Percentiles rank a stretch among this genome's conserved stretches.
phyloP scores from a whole-genome alignment of 2,113 vertebrate genomes.

The Neoarius graeffei region DNA sequence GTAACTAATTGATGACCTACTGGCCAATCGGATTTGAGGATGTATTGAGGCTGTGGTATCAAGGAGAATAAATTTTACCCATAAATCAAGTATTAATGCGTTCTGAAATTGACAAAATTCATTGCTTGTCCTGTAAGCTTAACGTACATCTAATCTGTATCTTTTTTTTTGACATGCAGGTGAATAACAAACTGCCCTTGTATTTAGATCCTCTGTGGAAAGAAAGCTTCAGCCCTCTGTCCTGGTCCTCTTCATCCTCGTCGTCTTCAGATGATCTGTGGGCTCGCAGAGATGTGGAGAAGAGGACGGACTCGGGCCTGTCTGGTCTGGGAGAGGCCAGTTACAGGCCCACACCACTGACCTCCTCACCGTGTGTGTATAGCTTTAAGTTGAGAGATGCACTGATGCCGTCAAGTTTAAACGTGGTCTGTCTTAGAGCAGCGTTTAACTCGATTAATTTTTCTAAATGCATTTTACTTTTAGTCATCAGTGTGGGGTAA shows the following conservation, averaged over 20 bases:
- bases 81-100: not conserved
- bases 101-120: not conserved
- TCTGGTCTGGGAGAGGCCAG: slow-evolving; percentile 76
- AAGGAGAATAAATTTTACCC: too few species aligned
- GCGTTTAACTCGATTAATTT: too few species aligned
- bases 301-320: slow-evolving; percentile 74
- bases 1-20: not conserved
- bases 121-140: not conserved
- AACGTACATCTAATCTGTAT: not conserved
- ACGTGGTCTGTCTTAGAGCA: not conserved
- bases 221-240: slow-evolving; percentile 74
- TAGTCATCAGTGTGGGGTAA: too few species aligned
- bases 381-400: not conserved
- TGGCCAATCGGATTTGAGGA: not conserved
- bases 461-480: too few species aligned
- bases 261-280: slow-evolving; percentile 72
- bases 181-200: slow-evolving; percentile 58
- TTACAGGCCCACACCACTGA: slow-evolving; percentile 70
- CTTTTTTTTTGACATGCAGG: slow-evolving; percentile 29
- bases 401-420: not conserved
- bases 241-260: slow-evolving; percentile 74
- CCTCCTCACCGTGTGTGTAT: slow-evolving; percentile 81
- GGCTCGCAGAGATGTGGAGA: slow-evolving; percentile 80
- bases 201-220: slow-evolving; percentile 83
- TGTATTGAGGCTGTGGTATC: not conserved